phyloP scores from a whole-genome alignment of 2,113 vertebrate species.

The Caranx melampygus region DNA sequence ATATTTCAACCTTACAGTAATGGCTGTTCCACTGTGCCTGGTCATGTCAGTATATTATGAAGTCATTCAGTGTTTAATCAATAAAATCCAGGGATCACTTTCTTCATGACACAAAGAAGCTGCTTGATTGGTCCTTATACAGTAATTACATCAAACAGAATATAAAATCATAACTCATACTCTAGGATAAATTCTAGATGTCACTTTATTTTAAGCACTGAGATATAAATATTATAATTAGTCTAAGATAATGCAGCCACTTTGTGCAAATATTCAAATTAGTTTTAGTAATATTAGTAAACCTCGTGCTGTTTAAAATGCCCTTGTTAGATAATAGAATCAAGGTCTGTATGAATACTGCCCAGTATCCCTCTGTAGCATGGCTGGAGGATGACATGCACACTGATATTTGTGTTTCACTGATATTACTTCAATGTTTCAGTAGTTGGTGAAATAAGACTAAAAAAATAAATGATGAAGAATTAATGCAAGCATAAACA shows the following conservation, averaged over 20 bases:
- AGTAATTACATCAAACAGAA: neutral
- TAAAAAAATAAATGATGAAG: too few species aligned
- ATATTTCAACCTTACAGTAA: constrained; percentile 16
- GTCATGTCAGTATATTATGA: neutral
- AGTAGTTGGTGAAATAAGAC: neutral
- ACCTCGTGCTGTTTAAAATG: neutral
- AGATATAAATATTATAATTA: neutral
- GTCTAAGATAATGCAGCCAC: neutral
- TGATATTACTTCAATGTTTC: neutral
- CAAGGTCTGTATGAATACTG: neutral
- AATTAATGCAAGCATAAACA: neutral
- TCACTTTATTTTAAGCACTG: neutral
- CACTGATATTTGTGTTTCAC: neutral
- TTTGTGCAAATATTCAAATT: neutral
- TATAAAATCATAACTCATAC: neutral
- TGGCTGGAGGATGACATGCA: neutral
- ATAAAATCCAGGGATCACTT: neutral
- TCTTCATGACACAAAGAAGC: neutral
- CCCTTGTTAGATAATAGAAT: neutral
- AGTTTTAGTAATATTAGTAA: neutral
- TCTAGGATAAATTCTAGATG: neutral
- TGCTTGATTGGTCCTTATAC: neutral
- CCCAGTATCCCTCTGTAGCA: neutral
- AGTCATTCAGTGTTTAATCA: neutral
- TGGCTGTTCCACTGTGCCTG: neutral